Percentiles rank a stretch among this genome's conserved stretches.
Conservation (phyloP, 1,140 invertebrate genomes). For the Drosophila cardini region DNA sequence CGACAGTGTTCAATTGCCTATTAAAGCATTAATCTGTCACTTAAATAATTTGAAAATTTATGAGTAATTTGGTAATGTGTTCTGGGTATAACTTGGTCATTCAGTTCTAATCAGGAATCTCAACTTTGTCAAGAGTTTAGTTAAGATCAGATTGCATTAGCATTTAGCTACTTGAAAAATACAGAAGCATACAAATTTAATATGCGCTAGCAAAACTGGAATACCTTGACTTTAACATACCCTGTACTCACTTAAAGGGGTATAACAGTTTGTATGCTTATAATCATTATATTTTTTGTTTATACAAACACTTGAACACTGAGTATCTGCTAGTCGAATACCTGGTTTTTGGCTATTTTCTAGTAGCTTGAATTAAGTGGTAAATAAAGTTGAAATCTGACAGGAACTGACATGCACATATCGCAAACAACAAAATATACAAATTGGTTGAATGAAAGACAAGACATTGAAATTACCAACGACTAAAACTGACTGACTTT, state of each 20-base stretch:
- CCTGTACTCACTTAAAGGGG: neutral
- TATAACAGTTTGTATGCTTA: neutral
- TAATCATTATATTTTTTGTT: neutral
- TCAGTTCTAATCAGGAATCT: conserved; percentile 8
- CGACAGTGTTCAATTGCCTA: conserved; percentile 16
- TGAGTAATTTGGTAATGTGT: conserved; percentile 3
- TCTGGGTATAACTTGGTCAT: neutral
- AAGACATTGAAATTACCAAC: neutral
- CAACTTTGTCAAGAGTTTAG: conserved; percentile 6
- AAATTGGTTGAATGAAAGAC: conserved; percentile 7
- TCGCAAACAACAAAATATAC: conserved; percentile 11
- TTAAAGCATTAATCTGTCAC: conserved; percentile 19
- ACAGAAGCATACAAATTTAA: neutral
- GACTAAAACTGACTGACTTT: neutral
- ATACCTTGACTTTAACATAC: neutral
- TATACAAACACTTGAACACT: neutral
- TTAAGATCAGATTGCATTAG: conserved; percentile 4
- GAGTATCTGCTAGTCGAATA: neutral
- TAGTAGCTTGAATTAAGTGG: conserved; percentile 4
- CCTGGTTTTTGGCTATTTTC: neutral
- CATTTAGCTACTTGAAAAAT: neutral
- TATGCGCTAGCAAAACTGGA: neutral
- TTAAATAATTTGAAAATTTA: conserved; percentile 6
- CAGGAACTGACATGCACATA: conserved; percentile 4
- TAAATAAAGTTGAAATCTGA: conserved; percentile 13